phyloP scores from a whole-genome alignment of 2,113 vertebrate genomes.

The Apteryx mantelli region DNA sequence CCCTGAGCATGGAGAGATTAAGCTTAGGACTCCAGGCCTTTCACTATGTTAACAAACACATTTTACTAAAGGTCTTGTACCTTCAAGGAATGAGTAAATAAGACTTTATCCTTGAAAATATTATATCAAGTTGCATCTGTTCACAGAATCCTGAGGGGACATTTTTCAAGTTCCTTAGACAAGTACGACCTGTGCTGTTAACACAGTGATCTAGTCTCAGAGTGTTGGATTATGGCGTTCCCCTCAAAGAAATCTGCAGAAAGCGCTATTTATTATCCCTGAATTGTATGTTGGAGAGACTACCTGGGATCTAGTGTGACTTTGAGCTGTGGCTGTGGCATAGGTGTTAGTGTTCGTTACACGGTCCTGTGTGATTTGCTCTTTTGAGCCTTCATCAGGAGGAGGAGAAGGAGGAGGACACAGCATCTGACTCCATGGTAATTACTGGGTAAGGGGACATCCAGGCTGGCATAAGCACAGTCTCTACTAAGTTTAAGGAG shows the following conservation, averaged over 20 bases:
- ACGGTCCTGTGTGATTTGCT: background rate
- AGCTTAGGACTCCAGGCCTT: background rate
- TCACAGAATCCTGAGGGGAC: background rate
- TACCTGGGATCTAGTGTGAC: background rate
- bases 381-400: background rate
- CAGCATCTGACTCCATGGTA: background rate
- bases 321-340: background rate
- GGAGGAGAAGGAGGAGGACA: background rate
- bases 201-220: background rate
- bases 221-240: background rate
- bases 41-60: background rate
- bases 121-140: background rate
- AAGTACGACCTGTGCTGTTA: background rate
- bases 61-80: background rate
- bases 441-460: background rate
- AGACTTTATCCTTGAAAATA: background rate
- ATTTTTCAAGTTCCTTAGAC: background rate
- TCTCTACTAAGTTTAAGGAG: background rate
- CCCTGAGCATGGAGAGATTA: background rate
- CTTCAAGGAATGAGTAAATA: background rate
- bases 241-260: background rate
- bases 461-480: background rate
- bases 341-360: background rate
- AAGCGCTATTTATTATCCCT: background rate
- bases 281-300: background rate